Conservation (phyloP, 2,113 vertebrate genomes). For the Alosa alosa region DNA sequence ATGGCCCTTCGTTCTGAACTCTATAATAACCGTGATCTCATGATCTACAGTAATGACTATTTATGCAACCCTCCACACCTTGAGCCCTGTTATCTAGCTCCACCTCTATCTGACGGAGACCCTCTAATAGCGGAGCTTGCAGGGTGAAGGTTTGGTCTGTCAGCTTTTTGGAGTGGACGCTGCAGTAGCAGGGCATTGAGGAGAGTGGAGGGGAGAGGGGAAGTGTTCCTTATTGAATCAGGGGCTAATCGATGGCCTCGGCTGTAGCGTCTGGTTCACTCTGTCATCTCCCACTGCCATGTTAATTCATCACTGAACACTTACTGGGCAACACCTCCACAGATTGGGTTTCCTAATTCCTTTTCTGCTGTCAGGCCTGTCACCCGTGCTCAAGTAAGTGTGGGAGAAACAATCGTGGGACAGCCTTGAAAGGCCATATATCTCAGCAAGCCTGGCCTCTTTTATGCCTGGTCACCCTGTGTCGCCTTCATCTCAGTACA, state of each 20-base stretch:
- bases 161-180: not conserved
- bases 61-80: not conserved
- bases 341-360: conserved; percentile 5
- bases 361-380: not conserved
- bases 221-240: not conserved
- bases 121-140: not conserved
- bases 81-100: not conserved
- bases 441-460: not conserved
- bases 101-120: not conserved
- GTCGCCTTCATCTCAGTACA: not conserved
- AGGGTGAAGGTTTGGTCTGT: not conserved
- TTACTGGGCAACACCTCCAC: not conserved
- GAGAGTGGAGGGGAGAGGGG: not conserved
- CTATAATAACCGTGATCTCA: not conserved
- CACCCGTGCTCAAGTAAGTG: not conserved
- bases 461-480: not conserved
- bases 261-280: not conserved
- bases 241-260: not conserved
- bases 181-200: not conserved
- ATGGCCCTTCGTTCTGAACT: not conserved
- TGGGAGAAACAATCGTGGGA: not conserved
- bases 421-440: not conserved
- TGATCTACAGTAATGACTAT: not conserved
- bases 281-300: not conserved
- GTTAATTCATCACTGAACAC: too few relatives aligned